phyloP scores from a whole-genome alignment of 2,113 vertebrate species.

The Procavia capensis region DNA sequence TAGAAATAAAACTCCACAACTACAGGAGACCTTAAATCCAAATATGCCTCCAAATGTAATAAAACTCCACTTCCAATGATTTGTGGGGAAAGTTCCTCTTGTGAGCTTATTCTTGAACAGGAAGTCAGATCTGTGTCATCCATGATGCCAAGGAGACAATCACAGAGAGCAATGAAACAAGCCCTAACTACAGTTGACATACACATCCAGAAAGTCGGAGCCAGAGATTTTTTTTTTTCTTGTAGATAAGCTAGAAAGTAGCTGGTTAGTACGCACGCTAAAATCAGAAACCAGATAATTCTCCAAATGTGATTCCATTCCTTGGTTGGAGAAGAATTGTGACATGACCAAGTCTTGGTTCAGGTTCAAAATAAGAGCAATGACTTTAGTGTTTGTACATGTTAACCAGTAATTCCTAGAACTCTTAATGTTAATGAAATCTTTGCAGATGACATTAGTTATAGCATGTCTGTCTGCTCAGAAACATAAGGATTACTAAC shows the following conservation, averaged over 20 bases:
- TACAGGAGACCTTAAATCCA: slow-evolving; percentile 1
- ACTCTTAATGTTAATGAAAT: slow-evolving; percentile 12
- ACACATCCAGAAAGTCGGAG: not conserved
- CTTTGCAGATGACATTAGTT: slow-evolving; percentile 22
- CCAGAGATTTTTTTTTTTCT: not conserved
- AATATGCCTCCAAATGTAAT: slow-evolving; percentile 36
- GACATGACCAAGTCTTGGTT: not conserved
- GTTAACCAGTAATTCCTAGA: slow-evolving; percentile 23
- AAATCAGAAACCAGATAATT: slow-evolving; percentile 6
- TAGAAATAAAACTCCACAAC: not conserved
- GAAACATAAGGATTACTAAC: not conserved
- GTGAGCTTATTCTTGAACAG: slow-evolving; percentile 66
- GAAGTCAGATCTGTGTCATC: slow-evolving; percentile 73
- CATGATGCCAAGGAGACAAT: slow-evolving; percentile 2
- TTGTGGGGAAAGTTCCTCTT: slow-evolving; percentile 61
- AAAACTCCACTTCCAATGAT: slow-evolving; percentile 47
- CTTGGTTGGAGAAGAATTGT: not conserved
- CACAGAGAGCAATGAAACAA: not conserved
- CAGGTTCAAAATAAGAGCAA: not conserved
- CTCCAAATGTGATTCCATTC: slow-evolving; percentile 4
- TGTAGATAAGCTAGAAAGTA: not conserved
- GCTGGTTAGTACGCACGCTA: not conserved
- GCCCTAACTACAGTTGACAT: not conserved
- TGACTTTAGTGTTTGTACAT: not conserved
- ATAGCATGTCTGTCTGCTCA: not conserved